phyloP scores from a whole-genome alignment of 2,113 vertebrate genomes.

The Noctilio leporinus region DNA sequence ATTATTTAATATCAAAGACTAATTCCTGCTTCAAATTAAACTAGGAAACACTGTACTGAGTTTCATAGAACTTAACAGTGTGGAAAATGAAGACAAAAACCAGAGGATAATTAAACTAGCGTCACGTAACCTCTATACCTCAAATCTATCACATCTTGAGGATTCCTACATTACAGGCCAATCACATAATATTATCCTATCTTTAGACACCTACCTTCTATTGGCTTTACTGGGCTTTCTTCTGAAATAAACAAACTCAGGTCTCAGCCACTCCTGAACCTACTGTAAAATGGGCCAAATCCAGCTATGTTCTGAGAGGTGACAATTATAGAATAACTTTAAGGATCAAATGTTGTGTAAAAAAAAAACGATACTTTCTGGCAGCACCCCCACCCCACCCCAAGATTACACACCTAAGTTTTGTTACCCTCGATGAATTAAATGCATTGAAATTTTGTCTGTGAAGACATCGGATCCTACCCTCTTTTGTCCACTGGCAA shows the following conservation, averaged over 20 bases:
- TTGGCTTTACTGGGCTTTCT: neutral
- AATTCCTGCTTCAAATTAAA: neutral
- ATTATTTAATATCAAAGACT: neutral
- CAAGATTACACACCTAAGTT: neutral
- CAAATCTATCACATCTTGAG: neutral
- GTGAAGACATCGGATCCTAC: neutral
- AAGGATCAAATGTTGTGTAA: neutral
- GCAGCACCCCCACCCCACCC: neutral
- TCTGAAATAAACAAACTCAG: neutral
- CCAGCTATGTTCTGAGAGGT: neutral
- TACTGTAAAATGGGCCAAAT: neutral
- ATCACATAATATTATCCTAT: neutral
- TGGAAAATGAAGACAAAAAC: neutral
- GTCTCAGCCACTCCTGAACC: neutral
- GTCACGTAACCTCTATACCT: neutral
- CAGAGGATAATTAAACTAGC: neutral
- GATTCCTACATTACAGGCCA: neutral
- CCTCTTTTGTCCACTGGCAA: neutral
- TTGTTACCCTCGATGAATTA: neutral
- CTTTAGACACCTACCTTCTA: neutral
- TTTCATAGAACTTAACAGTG: neutral
- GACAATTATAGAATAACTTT: neutral
- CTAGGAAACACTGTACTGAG: neutral
- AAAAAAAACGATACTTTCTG: neutral
- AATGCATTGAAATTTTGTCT: neutral